Evolutionary conservation across 2,797 vertebrate species (phyloP).

Genomic region (Oceanodroma leucorhoa): DNA sequence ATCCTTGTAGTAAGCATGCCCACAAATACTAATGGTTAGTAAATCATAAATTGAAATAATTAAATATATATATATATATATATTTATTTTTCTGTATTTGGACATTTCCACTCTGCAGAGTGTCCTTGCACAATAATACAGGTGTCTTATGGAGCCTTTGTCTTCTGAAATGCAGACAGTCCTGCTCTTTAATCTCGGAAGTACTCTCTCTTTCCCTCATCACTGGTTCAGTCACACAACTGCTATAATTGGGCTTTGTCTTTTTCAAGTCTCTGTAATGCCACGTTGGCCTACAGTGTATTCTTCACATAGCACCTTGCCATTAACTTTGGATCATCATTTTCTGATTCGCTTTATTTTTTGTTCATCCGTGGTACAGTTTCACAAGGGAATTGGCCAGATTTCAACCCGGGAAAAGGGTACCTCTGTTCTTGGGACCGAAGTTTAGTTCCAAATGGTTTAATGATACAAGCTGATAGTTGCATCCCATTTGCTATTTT

Average conservation of each 20-base stretch:
- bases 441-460: neutral
- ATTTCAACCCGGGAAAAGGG: neutral
- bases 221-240: neutral
- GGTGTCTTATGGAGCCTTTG: neutral
- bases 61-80: neutral
- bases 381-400: neutral
- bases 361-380: neutral
- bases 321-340: neutral
- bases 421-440: accelerated
- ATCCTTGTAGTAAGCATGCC: neutral
- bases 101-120: neutral
- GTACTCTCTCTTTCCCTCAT: neutral
- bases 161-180: neutral
- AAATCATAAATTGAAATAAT: neutral
- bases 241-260: neutral
- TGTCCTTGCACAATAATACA: neutral
- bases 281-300: accelerated
- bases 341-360: neutral
- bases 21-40: neutral
- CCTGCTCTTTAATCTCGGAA: neutral
- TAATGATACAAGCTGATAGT: neutral
- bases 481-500: neutral
- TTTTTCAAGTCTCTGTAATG: neutral
- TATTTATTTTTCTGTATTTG: neutral
- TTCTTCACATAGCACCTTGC: neutral